A percentile compares a stretch with the other conserved stretches of the same genome.
phyloP scores from a whole-genome alignment of 2,797 vertebrate species.

The Pantherophis vulpinus region DNA sequence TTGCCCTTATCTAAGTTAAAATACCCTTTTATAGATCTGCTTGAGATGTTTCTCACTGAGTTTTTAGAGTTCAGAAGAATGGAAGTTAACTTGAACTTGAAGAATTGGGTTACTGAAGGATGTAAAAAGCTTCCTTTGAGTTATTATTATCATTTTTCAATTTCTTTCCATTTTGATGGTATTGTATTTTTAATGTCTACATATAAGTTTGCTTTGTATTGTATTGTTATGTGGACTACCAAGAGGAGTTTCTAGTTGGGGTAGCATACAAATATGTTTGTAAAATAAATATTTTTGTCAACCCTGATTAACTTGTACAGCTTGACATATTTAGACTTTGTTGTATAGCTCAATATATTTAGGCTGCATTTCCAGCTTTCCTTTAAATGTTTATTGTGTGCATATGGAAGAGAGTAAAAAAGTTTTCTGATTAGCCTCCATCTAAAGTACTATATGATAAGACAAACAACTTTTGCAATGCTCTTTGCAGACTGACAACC shows the following conservation, averaged over 20 bases:
- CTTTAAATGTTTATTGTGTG: not conserved
- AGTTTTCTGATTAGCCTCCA: not conserved
- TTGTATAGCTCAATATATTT: not conserved
- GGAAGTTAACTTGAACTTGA: not conserved
- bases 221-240: not conserved
- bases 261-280: not conserved
- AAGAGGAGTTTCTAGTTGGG: not conserved
- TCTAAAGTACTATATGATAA: not conserved
- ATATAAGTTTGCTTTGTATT: not conserved
- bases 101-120: not conserved
- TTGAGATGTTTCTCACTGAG: not conserved
- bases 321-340: not conserved
- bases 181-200: not conserved
- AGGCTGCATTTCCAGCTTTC: not conserved
- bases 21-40: not conserved
- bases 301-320: not conserved
- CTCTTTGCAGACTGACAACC: not conserved
- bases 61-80: not conserved
- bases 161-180: not conserved
- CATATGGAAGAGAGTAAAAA: not conserved
- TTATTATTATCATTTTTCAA: not conserved
- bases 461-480: not conserved
- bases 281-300: not conserved
- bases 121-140: not conserved
- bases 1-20: not conserved